Evolutionary conservation across 2,888 invertebrate species (phyloP).

Genomic region (Tetanocera ferruginea): DNA sequence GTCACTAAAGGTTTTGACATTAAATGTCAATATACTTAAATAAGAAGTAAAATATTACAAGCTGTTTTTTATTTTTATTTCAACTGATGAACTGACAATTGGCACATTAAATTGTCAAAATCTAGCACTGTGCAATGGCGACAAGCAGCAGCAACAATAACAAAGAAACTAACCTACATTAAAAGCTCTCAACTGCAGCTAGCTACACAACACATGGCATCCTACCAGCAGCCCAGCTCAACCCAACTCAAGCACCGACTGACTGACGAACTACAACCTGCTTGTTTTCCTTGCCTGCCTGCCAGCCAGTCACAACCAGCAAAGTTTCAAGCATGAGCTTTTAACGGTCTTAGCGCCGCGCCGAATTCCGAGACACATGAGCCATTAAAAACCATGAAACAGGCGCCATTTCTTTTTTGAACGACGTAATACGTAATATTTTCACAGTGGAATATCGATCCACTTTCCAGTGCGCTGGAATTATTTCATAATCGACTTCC

Average conservation of each 20-base stretch:
- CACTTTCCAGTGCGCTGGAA: slow-evolving; percentile 25
- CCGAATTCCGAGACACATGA: not conserved
- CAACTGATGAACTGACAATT: too few species aligned
- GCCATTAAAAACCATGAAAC: slow-evolving; percentile 11
- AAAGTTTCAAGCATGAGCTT: not conserved
- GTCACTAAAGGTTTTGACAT: too few species aligned
- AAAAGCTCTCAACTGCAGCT: slow-evolving; percentile 2
- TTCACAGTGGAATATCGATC: slow-evolving; percentile 22
- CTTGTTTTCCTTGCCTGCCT: not conserved
- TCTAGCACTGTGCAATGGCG: not conserved
- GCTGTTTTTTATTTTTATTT: too few species aligned
- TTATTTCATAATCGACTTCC: slow-evolving; percentile 14
- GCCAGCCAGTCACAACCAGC: not conserved
- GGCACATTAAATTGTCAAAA: too few species aligned
- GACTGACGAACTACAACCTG: not conserved
- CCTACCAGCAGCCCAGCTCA: too few species aligned
- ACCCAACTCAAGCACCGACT: too few species aligned
- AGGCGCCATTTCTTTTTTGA: not conserved
- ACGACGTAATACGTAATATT: not conserved
- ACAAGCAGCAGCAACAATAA: not conserved
- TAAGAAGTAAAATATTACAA: too few species aligned
- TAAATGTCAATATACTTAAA: too few species aligned
- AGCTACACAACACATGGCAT: too few species aligned
- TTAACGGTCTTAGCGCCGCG: slow-evolving; percentile 11
- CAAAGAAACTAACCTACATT: slow-evolving; percentile 33